Conservation (phyloP, 2,888 invertebrate species). For the Agonopterix subpropinquella region DNA sequence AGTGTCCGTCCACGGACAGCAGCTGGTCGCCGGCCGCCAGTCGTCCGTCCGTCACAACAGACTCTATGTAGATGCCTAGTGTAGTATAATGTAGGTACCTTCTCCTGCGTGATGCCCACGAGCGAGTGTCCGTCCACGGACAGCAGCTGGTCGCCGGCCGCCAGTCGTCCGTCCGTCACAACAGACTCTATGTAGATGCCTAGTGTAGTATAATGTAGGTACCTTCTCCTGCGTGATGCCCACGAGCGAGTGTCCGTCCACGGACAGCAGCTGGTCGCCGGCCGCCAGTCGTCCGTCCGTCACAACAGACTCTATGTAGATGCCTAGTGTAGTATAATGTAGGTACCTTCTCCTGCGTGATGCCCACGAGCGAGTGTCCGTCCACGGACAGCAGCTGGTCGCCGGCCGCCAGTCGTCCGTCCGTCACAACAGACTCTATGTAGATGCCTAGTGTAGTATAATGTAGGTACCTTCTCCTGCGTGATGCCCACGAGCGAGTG, state of each 20-base stretch:
- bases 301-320: conserved; percentile 99
- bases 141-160: conserved; percentile 97
- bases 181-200: conserved; percentile 99
- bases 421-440: conserved; percentile 98
- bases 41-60: conserved; percentile 96
- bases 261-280: conserved; percentile 97
- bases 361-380: conserved; percentile 94
- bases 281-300: conserved; percentile 96
- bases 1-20: conserved; percentile 96
- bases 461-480: conserved; percentile 82
- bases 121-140: conserved; percentile 98
- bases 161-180: conserved; percentile 95
- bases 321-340: too few species aligned
- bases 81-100: too few species aligned
- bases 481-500: conserved; percentile 93
- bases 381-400: conserved; percentile 98
- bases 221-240: conserved; percentile 88
- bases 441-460: conserved; percentile 98
- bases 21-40: conserved; percentile 98
- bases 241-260: conserved; percentile 96
- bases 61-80: conserved; percentile 98
- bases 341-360: conserved; percentile 83
- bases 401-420: conserved; percentile 96
- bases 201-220: too few species aligned
- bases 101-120: conserved; percentile 88